Base-by-base conservation (phyloP, 1,140 invertebrate species). In the Metaphire vulgaris region DNA sequence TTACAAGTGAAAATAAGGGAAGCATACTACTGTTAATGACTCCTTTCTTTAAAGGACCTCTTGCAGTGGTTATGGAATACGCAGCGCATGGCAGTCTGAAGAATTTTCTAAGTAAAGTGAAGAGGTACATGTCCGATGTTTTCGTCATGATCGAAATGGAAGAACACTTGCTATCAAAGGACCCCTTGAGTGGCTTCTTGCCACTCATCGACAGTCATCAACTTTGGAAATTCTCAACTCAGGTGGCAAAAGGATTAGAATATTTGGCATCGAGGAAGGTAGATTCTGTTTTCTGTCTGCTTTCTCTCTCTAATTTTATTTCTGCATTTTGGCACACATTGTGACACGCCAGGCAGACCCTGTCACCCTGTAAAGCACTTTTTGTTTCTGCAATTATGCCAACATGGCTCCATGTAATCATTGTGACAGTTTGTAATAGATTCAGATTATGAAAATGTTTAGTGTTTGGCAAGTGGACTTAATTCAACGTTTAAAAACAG, bases 221-320 rank as follows among this genome's bases (percentile, higher is more conserved):
- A 96, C 0, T 94, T 93, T 56, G 41, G 41, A 56, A 21, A 15
- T 98, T 96, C 85, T 92, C 94, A 0, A 96, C 92, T 84, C 95
- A 98, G 89, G 92, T 97, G 0, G 94, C 95, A 1, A 89, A 92
- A 76, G 95, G 95, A 74, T 97, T 97, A 94, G 93, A 96, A 79
- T 97, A 96, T 86, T 88, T 98, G 71, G 91, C 93, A 1, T 95
- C 93, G 1, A 90, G 92, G 87, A 89, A 93, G 85, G 92, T 92
- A 56, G 41, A 12, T 21, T 56, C 21, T 6, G 6, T 56, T 21
- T 21, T 56, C 41, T 56, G 41, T 21, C 21, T 56, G 41, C 41
- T 21, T 12, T 56, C 41, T 56, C 41, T 56, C 41, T 21, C n/a
- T n/a, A n/a, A n/a, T n/a, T n/a, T n/a, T n/a, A n/a, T n/a, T n/a